A percentile compares a stretch with the other conserved stretches of the same genome.
phyloP scores from a whole-genome alignment of 2,888 invertebrate species.

The Anthoptus insignis region DNA sequence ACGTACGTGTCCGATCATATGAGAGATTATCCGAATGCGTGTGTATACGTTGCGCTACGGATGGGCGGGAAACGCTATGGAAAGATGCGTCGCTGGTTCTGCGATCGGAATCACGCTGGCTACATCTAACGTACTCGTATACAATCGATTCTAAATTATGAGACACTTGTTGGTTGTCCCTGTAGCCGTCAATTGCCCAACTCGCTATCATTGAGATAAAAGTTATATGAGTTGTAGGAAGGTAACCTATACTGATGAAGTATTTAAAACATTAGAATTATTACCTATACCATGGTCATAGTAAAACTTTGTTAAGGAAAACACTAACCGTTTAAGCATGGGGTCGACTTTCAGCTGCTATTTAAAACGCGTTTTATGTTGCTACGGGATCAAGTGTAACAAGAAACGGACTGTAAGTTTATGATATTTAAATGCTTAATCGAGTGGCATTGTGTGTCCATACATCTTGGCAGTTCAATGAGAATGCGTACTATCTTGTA shows the following conservation, averaged over 20 bases:
- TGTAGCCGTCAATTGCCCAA: background rate
- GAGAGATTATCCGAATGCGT: conserved; percentile 84
- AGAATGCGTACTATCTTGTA: conserved; percentile 3
- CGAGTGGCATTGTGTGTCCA: conserved; percentile 55
- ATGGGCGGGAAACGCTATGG: conserved; percentile 77
- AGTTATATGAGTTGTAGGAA: background rate
- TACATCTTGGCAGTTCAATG: background rate
- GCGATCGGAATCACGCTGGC: conserved; percentile 61
- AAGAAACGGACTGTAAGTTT: conserved; percentile 77
- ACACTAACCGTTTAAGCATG: conserved; percentile 5
- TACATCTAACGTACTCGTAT: conserved; percentile 37
- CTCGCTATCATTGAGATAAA: background rate
- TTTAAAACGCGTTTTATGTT: conserved; percentile 58
- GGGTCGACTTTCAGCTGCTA: conserved; percentile 74
- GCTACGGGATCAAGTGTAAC: conserved; percentile 62
- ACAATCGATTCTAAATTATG: conserved; percentile 21
- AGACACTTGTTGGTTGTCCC: conserved; percentile 30
- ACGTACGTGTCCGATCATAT: conserved; percentile 82
- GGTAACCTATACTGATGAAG: background rate
- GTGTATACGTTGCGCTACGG: conserved; percentile 78
- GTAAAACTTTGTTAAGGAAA: too few species aligned
- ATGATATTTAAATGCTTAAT: conserved; percentile 74
- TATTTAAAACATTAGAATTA: background rate
- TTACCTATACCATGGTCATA: too few species aligned
- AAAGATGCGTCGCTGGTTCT: conserved; percentile 64